Evolutionary conservation across 2,888 invertebrate genomes (phyloP), one percentile per base, ranked within the genome.

Genomic region (Hedychridium roseum): DNA sequence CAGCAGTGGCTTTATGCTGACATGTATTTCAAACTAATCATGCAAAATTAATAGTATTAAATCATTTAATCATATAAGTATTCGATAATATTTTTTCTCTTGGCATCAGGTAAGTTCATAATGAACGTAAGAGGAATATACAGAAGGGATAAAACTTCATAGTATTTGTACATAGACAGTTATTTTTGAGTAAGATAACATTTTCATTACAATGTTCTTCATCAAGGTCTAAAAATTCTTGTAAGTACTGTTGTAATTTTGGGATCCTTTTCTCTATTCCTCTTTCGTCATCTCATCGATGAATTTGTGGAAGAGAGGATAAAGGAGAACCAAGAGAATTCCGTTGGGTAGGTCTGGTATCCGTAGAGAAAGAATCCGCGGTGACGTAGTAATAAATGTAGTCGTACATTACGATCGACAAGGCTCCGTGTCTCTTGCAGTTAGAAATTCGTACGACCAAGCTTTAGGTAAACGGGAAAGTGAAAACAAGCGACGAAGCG

Each of bases 381-480:
- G 49, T 51, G 15, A 38, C 38, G 11, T 28, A 31, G 41, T n/a
- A 43, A 42, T 45, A 36, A 34, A 2, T 16, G 9, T 44, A 28
- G 30, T 20, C n/a, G n/a, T n/a, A n/a, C n/a, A 20, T 17, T 44
- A 45, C 35, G 36, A 55, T 23, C 44, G 46, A 41, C 51, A 39
- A 56, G 51, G 41, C 50, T 44, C 52, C 39, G 46, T 52, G 48
- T 55, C 39, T 53, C 50, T 50, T 38, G 57, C 54, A 44, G 37
- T 26, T 63, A 64, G 60, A 50, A 52, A 61, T 67, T 38, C 58
- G 55, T 57, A 58, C 57, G 50, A 55, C 57, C 60, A 59, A 61
- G 57, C 61, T 66, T 64, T 66, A 66, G 68, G 65, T 67, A 67
- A 68, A 64, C 64, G 64, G 62, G 66, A 68, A 66, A 58, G 68